Percentiles rank a stretch among this genome's conserved stretches.
Evolutionary conservation across 2,888 invertebrate genomes (phyloP).

Genomic region (Invenusta paracnida): DNA sequence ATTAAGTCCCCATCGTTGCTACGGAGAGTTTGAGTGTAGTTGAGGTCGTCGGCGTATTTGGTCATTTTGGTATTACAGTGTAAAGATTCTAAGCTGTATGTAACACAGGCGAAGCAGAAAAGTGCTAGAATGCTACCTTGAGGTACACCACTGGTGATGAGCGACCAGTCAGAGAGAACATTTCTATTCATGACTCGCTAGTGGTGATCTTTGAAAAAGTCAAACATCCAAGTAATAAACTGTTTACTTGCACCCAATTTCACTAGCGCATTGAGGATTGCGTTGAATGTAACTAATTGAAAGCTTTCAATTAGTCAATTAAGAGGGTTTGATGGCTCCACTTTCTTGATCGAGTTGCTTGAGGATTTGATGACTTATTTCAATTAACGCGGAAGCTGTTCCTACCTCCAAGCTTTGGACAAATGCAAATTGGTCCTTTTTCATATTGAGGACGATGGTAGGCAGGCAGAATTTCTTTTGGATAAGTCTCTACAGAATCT

Average conservation of each 20-base stretch:
- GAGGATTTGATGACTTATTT: background rate
- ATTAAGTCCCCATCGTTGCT: too few relatives aligned
- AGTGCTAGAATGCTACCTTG: too few relatives aligned
- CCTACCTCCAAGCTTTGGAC: background rate
- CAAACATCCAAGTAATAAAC: background rate
- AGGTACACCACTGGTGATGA: background rate
- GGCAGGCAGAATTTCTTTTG: background rate
- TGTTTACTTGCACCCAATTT: background rate
- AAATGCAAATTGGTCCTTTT: too few relatives aligned
- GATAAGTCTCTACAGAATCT: background rate
- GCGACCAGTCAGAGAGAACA: background rate
- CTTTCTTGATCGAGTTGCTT: background rate
- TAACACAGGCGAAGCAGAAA: too few relatives aligned
- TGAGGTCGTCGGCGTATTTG: too few relatives aligned
- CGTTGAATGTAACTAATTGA: background rate
- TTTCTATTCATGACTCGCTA: background rate
- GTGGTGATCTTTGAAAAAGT: background rate
- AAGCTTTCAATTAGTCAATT: background rate
- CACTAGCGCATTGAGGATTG: background rate
- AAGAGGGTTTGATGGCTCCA: too few relatives aligned
- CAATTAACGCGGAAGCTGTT: background rate
- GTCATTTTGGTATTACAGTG: too few relatives aligned
- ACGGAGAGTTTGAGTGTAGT: too few relatives aligned
- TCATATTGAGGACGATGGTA: too few relatives aligned
- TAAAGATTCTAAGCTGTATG: too few relatives aligned